Evolutionary conservation across 2,113 vertebrate species (phyloP).

Genomic region (Oryzias javanicus): DNA sequence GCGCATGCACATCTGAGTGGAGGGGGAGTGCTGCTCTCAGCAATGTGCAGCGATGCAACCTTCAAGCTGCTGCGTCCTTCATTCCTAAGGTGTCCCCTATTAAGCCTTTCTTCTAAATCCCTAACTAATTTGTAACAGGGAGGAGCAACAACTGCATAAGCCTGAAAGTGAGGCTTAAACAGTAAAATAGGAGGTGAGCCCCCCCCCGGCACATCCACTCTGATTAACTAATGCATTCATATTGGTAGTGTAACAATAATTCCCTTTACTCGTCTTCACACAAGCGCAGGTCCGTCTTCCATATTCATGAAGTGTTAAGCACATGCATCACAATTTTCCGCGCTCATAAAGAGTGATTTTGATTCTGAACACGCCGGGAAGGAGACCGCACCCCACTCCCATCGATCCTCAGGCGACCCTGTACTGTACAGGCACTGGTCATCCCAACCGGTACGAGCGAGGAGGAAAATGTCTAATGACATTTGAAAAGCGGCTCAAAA

Average conservation of each 20-base stretch:
- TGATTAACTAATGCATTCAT: conserved; percentile 28
- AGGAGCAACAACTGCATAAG: conserved; percentile 50
- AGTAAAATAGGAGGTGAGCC: conserved; percentile 14
- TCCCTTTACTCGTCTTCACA: conserved; percentile 10
- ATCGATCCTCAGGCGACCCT: conserved; percentile 26
- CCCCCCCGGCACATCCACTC: conserved; percentile 9
- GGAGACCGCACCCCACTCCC: conserved; percentile 18
- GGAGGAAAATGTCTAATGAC: conserved; percentile 59
- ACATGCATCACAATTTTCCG: conserved; percentile 26
- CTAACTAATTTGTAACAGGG: conserved; percentile 39
- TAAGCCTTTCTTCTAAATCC: conserved; percentile 38
- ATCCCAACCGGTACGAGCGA: conserved; percentile 47
- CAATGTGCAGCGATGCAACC: conserved; percentile 59
- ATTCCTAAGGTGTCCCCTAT: conserved; percentile 57
- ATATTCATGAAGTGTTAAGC: conserved; percentile 25
- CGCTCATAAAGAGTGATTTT: conserved; percentile 36
- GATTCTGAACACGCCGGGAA: conserved; percentile 48
- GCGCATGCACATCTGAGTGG: conserved; percentile 21
- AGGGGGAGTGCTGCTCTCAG: conserved; percentile 61
- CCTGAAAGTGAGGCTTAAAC: conserved; percentile 9
- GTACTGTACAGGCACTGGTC: conserved; percentile 47
- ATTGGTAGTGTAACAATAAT: conserved; percentile 26
- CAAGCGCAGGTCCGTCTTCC: background rate
- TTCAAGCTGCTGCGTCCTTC: conserved; percentile 64
- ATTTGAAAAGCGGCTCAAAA: conserved; percentile 60